Base-by-base conservation (phyloP, 2,797 vertebrate genomes). In the Poecilia picta region DNA sequence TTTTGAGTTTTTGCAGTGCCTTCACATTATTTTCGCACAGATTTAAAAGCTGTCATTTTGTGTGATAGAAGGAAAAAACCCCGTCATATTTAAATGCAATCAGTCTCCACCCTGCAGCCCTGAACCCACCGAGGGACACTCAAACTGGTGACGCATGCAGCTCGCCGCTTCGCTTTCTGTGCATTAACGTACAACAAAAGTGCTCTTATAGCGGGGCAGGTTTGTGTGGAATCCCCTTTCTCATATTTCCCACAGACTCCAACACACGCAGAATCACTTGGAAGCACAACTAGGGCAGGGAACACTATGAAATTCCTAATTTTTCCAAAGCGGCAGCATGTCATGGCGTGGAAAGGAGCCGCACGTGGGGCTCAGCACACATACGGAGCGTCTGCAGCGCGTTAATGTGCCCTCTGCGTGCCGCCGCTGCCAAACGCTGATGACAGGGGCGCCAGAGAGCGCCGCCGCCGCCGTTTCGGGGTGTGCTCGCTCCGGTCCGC, bases 201-300 rank as follows among this genome's bases (percentile, higher is more conserved):
- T 87, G 88, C 89, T 87, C 87, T 91, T 91, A 91, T 89, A 83
- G 89, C 86, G 78, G 70, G 78, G 70, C 36, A 62, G 72, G 16
- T 74, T 80, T 62, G 83, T 88, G 90, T 83, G 88, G 91, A 90
- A 91, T 92, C 84, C 88, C 93, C 92, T 92, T 92, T 91, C 89
- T 91, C 89, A 88, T 77, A 85, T 82, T 92, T 93, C 88, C 85
- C 91, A 91, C 85, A 87, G 73, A 87, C 77, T 73, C 43, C 72
- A 81, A 70, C 68, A 81, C 71, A 80, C 71, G 79, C 45, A 82
- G 75, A 79, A 51, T 77, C 33, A 81, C 73, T 75, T 20, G 41
- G 8, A 46, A 66, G 53, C 53, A 64, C 62, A 72, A 31, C 5
- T 36, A 41, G 28, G 46, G 18, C 1, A 73, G 33, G 28, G 45